These are phyloP conservation scores for Myiozetetes cayanensis DNA, from an alignment of 2,113 vertebrate genomes.

Conservation along the genomic window DNA sequence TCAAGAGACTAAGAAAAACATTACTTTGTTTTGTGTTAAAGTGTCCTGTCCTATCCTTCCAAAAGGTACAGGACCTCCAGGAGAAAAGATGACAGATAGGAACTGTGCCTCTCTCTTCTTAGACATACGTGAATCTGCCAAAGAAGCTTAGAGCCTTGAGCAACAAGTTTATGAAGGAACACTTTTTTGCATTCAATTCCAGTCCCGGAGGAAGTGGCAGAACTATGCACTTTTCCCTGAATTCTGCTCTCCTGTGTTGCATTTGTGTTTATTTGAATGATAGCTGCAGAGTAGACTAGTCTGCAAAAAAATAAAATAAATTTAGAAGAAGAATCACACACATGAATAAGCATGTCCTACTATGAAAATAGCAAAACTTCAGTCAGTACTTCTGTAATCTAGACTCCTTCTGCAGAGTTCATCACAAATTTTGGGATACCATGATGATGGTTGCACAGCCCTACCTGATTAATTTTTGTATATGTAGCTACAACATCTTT, in stretches of 20 bases:
- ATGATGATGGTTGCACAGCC: not conserved
- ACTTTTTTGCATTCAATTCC: not conserved
- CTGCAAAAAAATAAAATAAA: not conserved
- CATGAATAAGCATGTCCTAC: not conserved
- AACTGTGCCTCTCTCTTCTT: not conserved
- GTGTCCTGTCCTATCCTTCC: not conserved
- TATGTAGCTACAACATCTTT: not conserved
- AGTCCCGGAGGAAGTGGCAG: not conserved
- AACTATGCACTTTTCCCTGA: not conserved
- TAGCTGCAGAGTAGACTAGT: not conserved
- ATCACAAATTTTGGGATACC: not conserved
- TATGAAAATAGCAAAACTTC: not conserved
- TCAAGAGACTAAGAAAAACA: not conserved
- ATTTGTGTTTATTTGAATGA: not conserved
- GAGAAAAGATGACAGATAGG: not conserved
- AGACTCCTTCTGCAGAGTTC: not conserved
- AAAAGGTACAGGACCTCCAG: not conserved
- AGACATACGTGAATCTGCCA: not conserved
- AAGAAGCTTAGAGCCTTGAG: not conserved
- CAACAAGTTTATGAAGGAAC: not conserved
- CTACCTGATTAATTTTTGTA: constrained; percentile 12
- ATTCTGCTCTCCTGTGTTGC: not conserved
- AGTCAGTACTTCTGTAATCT: not conserved
- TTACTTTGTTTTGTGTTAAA: not conserved
- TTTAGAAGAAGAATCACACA: not conserved